Evolutionary conservation across 2,113 vertebrate genomes (phyloP).

Genomic region (Taurulus bubalis): DNA sequence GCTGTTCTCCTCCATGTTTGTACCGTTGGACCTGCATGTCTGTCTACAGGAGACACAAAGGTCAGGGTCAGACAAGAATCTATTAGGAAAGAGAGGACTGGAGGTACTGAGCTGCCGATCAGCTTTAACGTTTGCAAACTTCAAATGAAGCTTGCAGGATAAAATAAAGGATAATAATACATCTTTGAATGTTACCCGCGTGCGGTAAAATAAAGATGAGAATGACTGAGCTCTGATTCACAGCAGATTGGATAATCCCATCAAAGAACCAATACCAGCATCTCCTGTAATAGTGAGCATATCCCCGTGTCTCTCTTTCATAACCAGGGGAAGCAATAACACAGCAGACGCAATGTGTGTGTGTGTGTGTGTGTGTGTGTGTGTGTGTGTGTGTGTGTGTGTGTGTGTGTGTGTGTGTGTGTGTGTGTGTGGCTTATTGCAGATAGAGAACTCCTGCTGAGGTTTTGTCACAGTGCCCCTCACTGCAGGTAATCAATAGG

Average conservation of each 20-base stretch:
- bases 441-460: slow-evolving; percentile 74
- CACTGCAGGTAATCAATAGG: slow-evolving; percentile 77
- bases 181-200: not conserved
- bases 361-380: slow-evolving; percentile 16
- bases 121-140: slow-evolving; percentile 10
- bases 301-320: slow-evolving; percentile 32
- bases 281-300: slow-evolving; percentile 23
- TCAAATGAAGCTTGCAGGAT: slow-evolving; percentile 14
- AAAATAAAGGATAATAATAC: not conserved
- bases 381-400: slow-evolving; percentile 34
- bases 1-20: not conserved
- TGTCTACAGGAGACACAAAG: slow-evolving; percentile 29
- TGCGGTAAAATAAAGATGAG: not conserved
- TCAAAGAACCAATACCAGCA: slow-evolving; percentile 16
- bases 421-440: slow-evolving; percentile 56
- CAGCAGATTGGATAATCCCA: slow-evolving; percentile 23
- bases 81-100: slow-evolving; percentile 24
- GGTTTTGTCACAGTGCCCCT: slow-evolving; percentile 68
- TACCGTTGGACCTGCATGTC: not conserved
- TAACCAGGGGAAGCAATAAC: slow-evolving; percentile 37
- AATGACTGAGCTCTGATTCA: slow-evolving; percentile 19
- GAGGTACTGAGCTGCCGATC: slow-evolving; percentile 22
- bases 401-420: slow-evolving; percentile 55
- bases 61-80: slow-evolving; percentile 52
- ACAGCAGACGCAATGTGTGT: slow-evolving; percentile 6